Base-by-base conservation (phyloP, 2,113 vertebrate species). In the Zosterops borbonicus region DNA sequence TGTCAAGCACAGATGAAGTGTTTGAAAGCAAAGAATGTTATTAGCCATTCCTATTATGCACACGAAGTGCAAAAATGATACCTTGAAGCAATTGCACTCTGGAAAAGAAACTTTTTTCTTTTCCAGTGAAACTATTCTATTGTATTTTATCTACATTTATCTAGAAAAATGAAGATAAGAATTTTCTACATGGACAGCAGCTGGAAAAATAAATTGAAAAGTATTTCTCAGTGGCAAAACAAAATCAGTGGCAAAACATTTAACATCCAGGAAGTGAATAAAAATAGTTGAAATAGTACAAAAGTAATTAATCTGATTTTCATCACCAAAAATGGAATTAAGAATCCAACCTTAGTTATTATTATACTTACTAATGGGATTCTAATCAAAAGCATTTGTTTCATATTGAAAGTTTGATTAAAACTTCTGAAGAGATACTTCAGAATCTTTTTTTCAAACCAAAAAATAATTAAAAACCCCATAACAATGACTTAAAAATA, bases 1-100 rank as follows among this genome's bases (percentile, higher is more conserved):
- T 67, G 67, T 79, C 77, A 95, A 95, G 94, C 87, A 95, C 63
- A 69, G 55, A 56, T 89, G 83, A 97, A 97, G 95, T 95, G 91
- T 82, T 95, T 93, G 87, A 95, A 96, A 95, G 84, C 28, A 79
- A 97, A 83, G 39, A 88, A 91, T 22, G 29, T n/a, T 68, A 62
- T 93, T 91, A 97, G 83, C 79, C 44, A n/a, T 65, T 91, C 79
- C 56, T 35, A 77, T 92, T 92, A 92, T 19, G 53, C 73, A 95
- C 49, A 35, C 49, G 92, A 96, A 98, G 42, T 91, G 84, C 11
- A 75, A 92, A 96, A 96, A 88, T 31, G 25, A 81, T 79, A 83
- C 23, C 68, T 92, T 80, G 23, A 90, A 93, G 74, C 81, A 74
- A 79, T 42, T 62, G 17, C 29, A 76, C 7, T 52, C 23, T 31